These are phyloP conservation scores for Ormyrus labotus DNA, from an alignment of 2,888 invertebrate genomes.

Conservation along the genomic window DNA sequence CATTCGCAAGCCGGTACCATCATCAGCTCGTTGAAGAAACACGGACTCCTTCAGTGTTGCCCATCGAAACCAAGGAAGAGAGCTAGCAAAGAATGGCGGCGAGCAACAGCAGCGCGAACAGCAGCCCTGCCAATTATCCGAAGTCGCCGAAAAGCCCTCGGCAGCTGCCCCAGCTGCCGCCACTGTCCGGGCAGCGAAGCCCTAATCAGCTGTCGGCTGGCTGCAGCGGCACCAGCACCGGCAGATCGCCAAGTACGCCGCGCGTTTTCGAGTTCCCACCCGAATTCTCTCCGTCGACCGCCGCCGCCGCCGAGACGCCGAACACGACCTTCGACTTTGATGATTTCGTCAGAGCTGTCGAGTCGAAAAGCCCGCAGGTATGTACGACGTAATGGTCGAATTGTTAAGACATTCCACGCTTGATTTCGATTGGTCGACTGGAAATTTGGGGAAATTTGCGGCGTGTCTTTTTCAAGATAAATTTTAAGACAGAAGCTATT, in stretches of 20 bases:
- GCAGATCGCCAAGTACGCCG: conserved; percentile 78
- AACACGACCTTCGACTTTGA: conserved; percentile 69
- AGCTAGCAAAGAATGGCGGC: conserved; percentile 21
- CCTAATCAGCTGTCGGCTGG: conserved; percentile 74
- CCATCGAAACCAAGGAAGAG: not conserved
- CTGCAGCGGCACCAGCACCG: not conserved
- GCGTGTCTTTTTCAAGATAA: no score
- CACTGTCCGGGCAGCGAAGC: conserved; percentile 78
- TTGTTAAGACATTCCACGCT: no score
- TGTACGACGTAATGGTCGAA: not conserved
- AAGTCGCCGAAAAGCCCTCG: conserved; percentile 79
- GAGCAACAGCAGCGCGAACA: conserved; percentile 20
- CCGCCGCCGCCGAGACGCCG: conserved; percentile 61
- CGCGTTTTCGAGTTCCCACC: conserved; percentile 71
- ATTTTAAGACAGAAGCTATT: no score
- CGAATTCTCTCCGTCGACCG: conserved; percentile 64
- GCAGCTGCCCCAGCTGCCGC: conserved; percentile 78
- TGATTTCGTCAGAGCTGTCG: conserved; percentile 61
- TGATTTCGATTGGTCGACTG: no score
- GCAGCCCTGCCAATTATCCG: not conserved
- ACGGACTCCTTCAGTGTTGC: not conserved
- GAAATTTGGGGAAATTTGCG: no score
- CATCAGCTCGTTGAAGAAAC: not conserved
- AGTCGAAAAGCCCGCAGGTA: conserved; percentile 56
- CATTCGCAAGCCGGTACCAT: not conserved